Conservation (phyloP, 2,888 invertebrate genomes). For the Neoaliturus tenellus region DNA sequence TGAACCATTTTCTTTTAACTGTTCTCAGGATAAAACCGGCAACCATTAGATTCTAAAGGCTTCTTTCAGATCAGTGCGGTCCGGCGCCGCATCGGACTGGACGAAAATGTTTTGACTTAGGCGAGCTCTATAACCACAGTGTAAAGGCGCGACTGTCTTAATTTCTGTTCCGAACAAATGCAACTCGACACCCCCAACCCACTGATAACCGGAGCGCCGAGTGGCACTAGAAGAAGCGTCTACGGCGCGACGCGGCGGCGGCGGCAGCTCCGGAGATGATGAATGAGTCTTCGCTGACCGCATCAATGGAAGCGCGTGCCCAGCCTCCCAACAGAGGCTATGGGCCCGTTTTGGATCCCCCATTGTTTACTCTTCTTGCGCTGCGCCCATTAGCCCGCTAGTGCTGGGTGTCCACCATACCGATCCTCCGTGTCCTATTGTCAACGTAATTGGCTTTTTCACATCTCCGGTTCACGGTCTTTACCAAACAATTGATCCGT, state of each 20-base stretch:
- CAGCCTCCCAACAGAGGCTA: constrained; percentile 4
- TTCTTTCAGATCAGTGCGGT: too few species aligned
- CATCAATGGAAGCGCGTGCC: constrained; percentile 1
- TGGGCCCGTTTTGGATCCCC: neutral
- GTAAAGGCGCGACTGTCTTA: too few species aligned
- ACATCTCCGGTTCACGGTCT: neutral
- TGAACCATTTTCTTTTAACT: too few species aligned
- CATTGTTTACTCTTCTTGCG: constrained; percentile 14
- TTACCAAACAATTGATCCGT: neutral
- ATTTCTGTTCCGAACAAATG: too few species aligned
- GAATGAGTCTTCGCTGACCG: neutral
- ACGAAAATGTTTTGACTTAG: too few species aligned
- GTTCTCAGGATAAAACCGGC: too few species aligned
- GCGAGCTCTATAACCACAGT: too few species aligned
- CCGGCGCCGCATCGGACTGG: too few species aligned
- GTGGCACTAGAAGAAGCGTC: neutral
- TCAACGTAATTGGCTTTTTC: constrained; percentile 29
- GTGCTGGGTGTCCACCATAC: neutral
- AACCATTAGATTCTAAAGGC: too few species aligned
- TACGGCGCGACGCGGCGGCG: too few species aligned
- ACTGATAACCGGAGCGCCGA: neutral
- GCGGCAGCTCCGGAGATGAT: neutral
- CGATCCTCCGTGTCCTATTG: constrained; percentile 2
- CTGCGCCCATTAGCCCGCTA: neutral
- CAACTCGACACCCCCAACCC: too few species aligned